These are phyloP conservation scores for Nephrotoma guestfalica DNA, from an alignment of 2,888 invertebrate genomes.

Conservation along the genomic window DNA sequence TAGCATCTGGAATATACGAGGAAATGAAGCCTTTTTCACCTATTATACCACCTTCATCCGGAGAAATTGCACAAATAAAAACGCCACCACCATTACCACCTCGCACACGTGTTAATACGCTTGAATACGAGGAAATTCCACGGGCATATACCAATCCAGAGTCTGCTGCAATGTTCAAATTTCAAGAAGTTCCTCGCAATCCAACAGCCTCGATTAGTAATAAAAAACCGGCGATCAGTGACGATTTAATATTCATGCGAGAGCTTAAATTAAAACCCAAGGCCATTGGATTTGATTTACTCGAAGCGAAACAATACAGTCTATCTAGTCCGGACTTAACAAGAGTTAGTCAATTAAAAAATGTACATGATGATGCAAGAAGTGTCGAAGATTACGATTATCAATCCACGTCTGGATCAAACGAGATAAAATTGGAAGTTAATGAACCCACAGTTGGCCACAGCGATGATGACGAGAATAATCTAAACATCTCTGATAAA, in stretches of 20 bases:
- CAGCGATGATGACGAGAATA: constrained; percentile 13
- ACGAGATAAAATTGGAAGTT: constrained; percentile 7
- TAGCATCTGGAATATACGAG: constrained; percentile 31
- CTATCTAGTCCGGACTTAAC: constrained; percentile 32
- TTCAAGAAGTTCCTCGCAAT: constrained; percentile 19
- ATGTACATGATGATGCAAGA: neutral
- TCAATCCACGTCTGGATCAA: neutral
- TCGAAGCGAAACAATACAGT: constrained; percentile 24
- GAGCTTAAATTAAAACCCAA: neutral
- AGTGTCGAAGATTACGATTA: neutral
- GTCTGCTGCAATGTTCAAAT: constrained; percentile 25
- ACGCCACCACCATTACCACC: constrained; percentile 25
- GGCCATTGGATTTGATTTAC: neutral
- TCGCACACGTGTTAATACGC: constrained; percentile 29
- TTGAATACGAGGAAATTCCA: constrained; percentile 20
- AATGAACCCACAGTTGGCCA: neutral
- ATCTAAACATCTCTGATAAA: constrained; percentile 27
- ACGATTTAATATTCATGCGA: neutral
- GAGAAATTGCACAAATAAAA: constrained; percentile 15
- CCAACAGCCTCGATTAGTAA: constrained; percentile 20
- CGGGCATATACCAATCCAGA: constrained; percentile 31
- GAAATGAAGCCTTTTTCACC: constrained; percentile 26
- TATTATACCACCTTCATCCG: constrained; percentile 13
- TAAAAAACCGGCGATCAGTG: constrained; percentile 10
- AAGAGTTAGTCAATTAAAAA: constrained; percentile 15